Conservation (phyloP, 1,140 invertebrate genomes). For the Campoletis sonorensis region DNA sequence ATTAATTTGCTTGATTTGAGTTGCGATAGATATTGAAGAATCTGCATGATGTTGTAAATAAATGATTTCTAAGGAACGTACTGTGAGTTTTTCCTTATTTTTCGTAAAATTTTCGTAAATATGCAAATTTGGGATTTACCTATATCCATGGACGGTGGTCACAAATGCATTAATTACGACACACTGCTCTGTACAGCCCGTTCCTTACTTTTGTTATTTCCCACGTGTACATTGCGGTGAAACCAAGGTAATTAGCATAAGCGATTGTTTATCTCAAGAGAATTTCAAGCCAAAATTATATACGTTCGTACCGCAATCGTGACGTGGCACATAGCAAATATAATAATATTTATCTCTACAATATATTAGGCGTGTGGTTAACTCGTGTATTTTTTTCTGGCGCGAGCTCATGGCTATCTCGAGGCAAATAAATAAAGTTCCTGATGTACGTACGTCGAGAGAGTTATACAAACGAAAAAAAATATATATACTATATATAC, state of each 20-base stretch:
- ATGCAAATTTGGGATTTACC: no score
- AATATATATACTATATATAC: no score
- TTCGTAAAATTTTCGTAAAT: no score
- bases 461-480: constrained; percentile 15
- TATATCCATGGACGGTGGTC: background rate
- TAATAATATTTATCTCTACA: constrained; percentile 13
- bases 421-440: constrained; percentile 37
- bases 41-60: no score
- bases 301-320: constrained; percentile 33
- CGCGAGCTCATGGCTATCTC: constrained; percentile 33
- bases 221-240: background rate
- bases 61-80: no score
- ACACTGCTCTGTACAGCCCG: background rate
- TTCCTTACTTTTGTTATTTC: constrained; percentile 17
- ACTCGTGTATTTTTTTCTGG: constrained; percentile 14
- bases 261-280: constrained; percentile 54
- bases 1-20: no score
- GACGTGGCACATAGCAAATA: background rate
- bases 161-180: constrained; percentile 38
- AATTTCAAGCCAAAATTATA: constrained; percentile 46
- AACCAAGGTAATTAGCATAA: constrained; percentile 52
- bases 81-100: no score
- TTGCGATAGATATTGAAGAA: no score
- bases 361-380: constrained; percentile 31
- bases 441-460: background rate